These are phyloP conservation scores for Onychomys torridus DNA, from an alignment of 2,797 vertebrate species.

Conservation along the genomic window DNA sequence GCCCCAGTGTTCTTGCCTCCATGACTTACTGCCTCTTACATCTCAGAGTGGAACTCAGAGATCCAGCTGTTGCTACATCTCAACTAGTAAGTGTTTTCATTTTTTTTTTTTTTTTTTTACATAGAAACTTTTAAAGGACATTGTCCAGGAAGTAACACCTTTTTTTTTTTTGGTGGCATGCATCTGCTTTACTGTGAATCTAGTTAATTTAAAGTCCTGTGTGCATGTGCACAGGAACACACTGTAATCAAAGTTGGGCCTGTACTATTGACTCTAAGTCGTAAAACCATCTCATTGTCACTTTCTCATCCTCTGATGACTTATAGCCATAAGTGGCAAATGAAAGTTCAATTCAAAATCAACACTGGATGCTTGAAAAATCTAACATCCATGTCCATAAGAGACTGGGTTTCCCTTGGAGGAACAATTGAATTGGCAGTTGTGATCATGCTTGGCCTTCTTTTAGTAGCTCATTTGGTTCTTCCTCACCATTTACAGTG, in stretches of 20 bases:
- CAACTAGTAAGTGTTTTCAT: not conserved
- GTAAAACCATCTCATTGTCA: not conserved
- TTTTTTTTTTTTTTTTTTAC: slow-evolving; percentile 24
- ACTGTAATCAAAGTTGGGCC: not conserved
- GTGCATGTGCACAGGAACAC: too few relatives aligned
- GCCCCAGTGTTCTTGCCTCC: not conserved
- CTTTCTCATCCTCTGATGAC: not conserved
- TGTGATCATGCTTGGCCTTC: not conserved
- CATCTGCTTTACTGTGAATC: not conserved
- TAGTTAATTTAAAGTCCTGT: not conserved
- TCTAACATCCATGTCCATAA: not conserved
- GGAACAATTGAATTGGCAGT: not conserved
- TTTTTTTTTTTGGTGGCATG: not conserved
- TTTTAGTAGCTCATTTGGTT: not conserved
- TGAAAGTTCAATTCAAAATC: slow-evolving; percentile 13
- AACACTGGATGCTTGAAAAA: not conserved
- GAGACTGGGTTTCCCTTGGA: not conserved
- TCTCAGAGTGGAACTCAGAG: not conserved
- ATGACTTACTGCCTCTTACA: not conserved
- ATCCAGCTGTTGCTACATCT: not conserved
- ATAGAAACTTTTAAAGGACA: not conserved
- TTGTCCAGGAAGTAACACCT: not conserved
- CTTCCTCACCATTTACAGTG: not conserved
- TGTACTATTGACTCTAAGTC: not conserved
- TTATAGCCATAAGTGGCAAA: not conserved